phyloP scores from a whole-genome alignment of 2,113 vertebrate genomes.

The Seriola rivoliana region DNA sequence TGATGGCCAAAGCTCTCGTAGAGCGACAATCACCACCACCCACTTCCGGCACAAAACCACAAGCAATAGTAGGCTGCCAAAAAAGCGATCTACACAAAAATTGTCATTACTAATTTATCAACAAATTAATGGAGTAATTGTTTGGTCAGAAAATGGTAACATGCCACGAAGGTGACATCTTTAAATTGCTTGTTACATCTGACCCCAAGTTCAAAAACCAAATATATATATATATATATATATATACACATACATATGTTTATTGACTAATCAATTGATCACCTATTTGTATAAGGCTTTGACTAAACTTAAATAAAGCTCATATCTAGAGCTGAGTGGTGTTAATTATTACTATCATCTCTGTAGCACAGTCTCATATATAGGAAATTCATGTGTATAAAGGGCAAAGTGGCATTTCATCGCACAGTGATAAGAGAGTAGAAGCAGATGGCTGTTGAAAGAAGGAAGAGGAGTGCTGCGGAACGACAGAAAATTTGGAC shows the following conservation, averaged over 20 bases:
- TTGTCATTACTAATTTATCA: not conserved
- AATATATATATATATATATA: not conserved
- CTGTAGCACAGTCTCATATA: not conserved
- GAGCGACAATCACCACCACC: too few relatives aligned
- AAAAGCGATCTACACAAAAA: not conserved
- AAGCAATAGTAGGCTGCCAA: too few relatives aligned
- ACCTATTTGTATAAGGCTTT: not conserved
- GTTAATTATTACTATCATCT: not conserved
- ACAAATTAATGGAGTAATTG: not conserved
- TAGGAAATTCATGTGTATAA: not conserved
- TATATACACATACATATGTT: too few relatives aligned
- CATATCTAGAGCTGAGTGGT: not conserved
- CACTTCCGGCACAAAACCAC: too few relatives aligned
- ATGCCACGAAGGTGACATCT: not conserved
- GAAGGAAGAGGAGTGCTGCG: not conserved
- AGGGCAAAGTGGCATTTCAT: not conserved
- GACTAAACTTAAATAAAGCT: not conserved
- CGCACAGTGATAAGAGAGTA: not conserved
- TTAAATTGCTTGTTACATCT: not conserved
- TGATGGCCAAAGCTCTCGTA: too few relatives aligned
- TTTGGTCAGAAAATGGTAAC: not conserved
- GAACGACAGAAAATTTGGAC: constrained; percentile 22
- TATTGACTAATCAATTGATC: not conserved
- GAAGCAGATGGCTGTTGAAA: constrained; percentile 20
- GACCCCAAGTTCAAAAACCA: not conserved